These are phyloP conservation scores for Fregetta grallaria DNA, from an alignment of 2,113 vertebrate genomes.

Conservation along the genomic window DNA sequence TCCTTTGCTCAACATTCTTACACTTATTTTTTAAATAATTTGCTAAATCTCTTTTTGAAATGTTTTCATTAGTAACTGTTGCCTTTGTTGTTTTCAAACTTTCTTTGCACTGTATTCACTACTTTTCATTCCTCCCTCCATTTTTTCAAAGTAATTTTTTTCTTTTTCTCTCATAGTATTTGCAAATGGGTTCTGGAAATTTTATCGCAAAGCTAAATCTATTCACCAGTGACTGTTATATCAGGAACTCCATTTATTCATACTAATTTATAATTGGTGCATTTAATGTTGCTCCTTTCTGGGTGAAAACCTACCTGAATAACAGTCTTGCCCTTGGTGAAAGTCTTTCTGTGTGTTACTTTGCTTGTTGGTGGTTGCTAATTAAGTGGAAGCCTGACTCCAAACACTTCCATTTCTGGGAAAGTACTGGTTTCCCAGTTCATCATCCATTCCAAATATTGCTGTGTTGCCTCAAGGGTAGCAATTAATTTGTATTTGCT, in stretches of 20 bases:
- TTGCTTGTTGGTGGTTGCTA: background rate
- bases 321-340: background rate
- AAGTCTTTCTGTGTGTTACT: background rate
- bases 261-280: background rate
- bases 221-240: background rate
- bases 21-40: background rate
- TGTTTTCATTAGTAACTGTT: background rate
- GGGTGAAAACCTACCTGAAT: background rate
- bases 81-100: background rate
- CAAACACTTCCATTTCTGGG: background rate
- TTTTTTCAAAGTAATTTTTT: background rate
- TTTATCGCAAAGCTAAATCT: background rate
- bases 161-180: background rate
- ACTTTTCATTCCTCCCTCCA: background rate
- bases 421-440: background rate
- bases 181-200: background rate
- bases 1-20: background rate
- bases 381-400: background rate
- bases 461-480: background rate
- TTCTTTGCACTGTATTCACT: background rate
- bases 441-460: background rate
- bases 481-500: background rate
- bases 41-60: background rate
- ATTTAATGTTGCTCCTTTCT: background rate
- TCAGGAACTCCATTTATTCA: background rate